Evolutionary conservation across 2,888 invertebrate genomes (phyloP).

Genomic region (Andrena camellia): DNA sequence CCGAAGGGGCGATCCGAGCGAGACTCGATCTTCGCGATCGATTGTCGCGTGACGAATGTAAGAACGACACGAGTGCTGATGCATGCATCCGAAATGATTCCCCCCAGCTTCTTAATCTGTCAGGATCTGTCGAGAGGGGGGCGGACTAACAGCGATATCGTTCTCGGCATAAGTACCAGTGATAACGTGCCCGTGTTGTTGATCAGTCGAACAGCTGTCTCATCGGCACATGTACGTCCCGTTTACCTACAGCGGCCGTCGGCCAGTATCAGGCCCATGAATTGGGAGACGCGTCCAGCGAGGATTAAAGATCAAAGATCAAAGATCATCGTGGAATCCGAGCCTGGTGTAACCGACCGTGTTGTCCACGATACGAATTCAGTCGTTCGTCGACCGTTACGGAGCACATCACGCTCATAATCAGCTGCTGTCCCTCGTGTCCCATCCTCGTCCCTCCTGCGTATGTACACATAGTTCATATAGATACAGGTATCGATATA

Average conservation of each 20-base stretch:
- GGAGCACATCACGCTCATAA: slow-evolving; percentile 37
- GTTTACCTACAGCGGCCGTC: slow-evolving; percentile 7
- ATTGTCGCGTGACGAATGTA: slow-evolving; percentile 42
- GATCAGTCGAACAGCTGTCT: slow-evolving; percentile 39
- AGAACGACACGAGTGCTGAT: slow-evolving; percentile 31
- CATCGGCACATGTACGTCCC: slow-evolving; percentile 16
- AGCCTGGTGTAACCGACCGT: slow-evolving; percentile 44
- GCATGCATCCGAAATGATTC: slow-evolving; percentile 19
- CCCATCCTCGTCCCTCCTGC: slow-evolving; percentile 26
- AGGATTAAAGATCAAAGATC: slow-evolving; percentile 66
- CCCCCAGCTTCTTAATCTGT: not conserved
- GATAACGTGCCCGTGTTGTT: not conserved
- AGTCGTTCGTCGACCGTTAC: slow-evolving; percentile 68
- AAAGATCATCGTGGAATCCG: slow-evolving; percentile 63
- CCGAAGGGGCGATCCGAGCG: not conserved
- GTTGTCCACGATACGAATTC: slow-evolving; percentile 53
- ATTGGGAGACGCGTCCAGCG: not conserved
- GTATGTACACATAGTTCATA: not conserved
- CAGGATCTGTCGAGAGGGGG: not conserved
- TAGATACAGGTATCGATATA: slow-evolving; percentile 2
- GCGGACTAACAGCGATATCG: slow-evolving; percentile 24
- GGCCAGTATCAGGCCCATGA: not conserved
- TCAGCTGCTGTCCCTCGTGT: slow-evolving; percentile 42
- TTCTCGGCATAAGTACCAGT: slow-evolving; percentile 43
- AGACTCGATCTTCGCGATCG: slow-evolving; percentile 48